Evolutionary conservation across 2,797 vertebrate genomes (phyloP).

Genomic region (Syngnathus rostellatus): DNA sequence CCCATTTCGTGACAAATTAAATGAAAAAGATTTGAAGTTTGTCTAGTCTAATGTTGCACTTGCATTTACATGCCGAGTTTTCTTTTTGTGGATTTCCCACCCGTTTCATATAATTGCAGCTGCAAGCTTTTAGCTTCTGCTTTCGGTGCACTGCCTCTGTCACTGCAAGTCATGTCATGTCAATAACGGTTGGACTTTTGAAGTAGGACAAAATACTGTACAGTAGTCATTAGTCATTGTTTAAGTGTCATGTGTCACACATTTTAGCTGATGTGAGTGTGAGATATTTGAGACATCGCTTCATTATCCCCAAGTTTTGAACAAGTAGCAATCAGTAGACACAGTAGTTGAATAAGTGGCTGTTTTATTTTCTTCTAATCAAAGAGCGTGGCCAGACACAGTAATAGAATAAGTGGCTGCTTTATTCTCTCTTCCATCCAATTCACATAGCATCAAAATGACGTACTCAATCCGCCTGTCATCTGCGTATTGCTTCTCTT

Average conservation of each 20-base stretch:
- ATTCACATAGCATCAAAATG: too few relatives aligned
- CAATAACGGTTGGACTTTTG: not conserved
- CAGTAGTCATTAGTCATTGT: not conserved
- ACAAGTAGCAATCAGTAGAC: not conserved
- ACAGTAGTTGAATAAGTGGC: too few relatives aligned
- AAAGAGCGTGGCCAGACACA: too few relatives aligned
- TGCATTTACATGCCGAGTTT: constrained; percentile 42
- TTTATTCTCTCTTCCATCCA: too few relatives aligned
- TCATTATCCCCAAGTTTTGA: too few relatives aligned
- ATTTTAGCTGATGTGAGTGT: not conserved
- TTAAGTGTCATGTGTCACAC: not conserved
- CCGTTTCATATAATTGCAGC: not conserved
- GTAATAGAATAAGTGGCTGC: too few relatives aligned
- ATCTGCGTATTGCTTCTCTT: too few relatives aligned
- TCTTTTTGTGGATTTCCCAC: not conserved
- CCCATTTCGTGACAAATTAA: not conserved
- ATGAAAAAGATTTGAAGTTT: not conserved
- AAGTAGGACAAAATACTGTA: not conserved
- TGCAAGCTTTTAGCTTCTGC: not conserved
- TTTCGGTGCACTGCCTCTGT: not conserved
- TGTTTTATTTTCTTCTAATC: too few relatives aligned
- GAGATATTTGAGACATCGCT: not conserved
- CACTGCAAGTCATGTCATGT: not conserved
- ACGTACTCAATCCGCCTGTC: too few relatives aligned
- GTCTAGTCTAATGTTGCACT: constrained; percentile 30